These are phyloP conservation scores for Bambusicola thoracicus DNA, from an alignment of 2,113 vertebrate species.

Conservation along the genomic window DNA sequence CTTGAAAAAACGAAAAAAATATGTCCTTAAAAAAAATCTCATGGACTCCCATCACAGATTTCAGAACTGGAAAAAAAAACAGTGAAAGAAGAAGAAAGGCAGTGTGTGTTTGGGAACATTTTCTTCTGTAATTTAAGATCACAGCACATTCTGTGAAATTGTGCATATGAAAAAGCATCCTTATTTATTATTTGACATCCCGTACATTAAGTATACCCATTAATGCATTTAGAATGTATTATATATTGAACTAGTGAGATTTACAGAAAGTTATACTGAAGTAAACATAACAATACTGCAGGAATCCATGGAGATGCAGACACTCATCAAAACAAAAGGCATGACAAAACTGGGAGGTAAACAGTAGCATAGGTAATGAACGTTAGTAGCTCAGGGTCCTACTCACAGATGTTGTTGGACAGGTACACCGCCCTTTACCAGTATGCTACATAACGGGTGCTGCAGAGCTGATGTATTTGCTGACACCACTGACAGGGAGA, in stretches of 20 bases:
- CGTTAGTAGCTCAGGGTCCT: not conserved
- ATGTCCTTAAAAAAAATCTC: rapidly evolving
- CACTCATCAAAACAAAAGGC: not conserved
- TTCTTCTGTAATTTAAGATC: not conserved
- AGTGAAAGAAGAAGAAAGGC: not conserved
- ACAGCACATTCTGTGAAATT: not conserved
- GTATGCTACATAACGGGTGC: rapidly evolving
- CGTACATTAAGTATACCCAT: not conserved
- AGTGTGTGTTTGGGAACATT: not conserved
- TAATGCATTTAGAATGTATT: not conserved
- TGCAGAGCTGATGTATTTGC: not conserved
- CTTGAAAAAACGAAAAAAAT: not conserved
- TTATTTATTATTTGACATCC: not conserved
- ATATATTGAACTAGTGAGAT: not conserved
- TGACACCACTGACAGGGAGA: not conserved
- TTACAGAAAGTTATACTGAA: not conserved
- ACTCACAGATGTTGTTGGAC: not conserved
- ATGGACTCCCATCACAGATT: not conserved
- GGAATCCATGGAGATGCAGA: not conserved
- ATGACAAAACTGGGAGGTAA: not conserved
- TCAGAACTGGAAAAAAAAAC: not conserved
- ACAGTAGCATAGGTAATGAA: not conserved
- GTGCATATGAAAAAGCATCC: not conserved
- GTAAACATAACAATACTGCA: not conserved
- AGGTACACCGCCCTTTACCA: rapidly evolving